phyloP scores from a whole-genome alignment of 2,797 vertebrate species.

The Nyctalus aviator region DNA sequence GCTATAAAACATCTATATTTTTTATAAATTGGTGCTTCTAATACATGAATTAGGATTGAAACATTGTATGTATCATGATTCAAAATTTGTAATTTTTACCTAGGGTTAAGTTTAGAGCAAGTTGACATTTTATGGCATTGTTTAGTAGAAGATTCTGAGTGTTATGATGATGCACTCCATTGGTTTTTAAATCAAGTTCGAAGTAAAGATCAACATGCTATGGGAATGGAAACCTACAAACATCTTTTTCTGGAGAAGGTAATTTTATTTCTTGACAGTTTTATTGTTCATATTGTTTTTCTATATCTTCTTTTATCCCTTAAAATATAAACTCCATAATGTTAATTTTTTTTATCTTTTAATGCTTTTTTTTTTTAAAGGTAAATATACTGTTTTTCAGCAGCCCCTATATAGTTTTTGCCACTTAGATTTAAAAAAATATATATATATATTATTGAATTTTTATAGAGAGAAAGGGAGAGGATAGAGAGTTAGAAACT shows the following conservation, averaged over 20 bases:
- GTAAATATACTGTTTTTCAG: neutral
- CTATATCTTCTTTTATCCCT: neutral
- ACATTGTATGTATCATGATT: slow-evolving; percentile 2
- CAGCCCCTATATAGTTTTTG: neutral
- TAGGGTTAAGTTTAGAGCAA: slow-evolving; percentile 98
- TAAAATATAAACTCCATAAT: neutral
- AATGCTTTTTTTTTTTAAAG: neutral
- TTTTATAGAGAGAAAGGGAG: too few species aligned
- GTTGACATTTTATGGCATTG: slow-evolving; percentile 99
- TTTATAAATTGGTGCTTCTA: neutral
- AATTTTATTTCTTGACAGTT: slow-evolving; percentile 59
- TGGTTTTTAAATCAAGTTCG: slow-evolving; percentile 99
- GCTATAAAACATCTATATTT: neutral
- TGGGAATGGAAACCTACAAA: slow-evolving; percentile 99
- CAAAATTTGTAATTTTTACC: slow-evolving; percentile 67
- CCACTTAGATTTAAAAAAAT: neutral
- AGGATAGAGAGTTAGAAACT: too few species aligned
- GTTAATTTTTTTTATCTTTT: neutral
- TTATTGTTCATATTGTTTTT: neutral
- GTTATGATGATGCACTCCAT: slow-evolving; percentile 97
- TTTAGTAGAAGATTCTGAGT: slow-evolving; percentile 97
- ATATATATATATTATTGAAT: too few species aligned
- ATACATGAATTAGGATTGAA: neutral
- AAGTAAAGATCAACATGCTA: slow-evolving; percentile 99
- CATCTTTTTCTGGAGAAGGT: slow-evolving; percentile 99